phyloP scores from a whole-genome alignment of 2,797 vertebrate genomes.

The Gephyroberyx darwinii region DNA sequence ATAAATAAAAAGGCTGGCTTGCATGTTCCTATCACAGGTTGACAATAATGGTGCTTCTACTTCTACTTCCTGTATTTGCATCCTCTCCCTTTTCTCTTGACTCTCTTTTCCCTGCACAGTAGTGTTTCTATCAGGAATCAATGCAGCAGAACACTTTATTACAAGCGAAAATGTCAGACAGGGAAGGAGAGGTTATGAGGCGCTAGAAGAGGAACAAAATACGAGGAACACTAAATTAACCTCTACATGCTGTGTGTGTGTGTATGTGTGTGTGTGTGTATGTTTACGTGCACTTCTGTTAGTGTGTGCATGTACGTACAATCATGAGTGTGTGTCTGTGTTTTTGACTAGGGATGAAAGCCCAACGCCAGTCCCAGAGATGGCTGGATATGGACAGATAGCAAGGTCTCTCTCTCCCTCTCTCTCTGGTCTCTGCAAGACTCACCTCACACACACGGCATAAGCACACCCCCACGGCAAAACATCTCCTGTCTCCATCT shows the following conservation, averaged over 20 bases:
- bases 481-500: not conserved
- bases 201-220: slow-evolving; percentile 30
- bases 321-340: not conserved
- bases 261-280: not conserved
- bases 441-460: slow-evolving; percentile 22
- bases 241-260: not conserved
- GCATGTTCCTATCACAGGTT: slow-evolving; percentile 6
- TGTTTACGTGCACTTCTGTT: not conserved
- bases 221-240: slow-evolving; percentile 19
- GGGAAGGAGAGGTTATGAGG: slow-evolving; percentile 35
- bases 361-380: not conserved
- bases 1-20: slow-evolving; percentile 11
- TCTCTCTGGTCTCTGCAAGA: slow-evolving; percentile 9
- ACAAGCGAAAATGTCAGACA: slow-evolving; percentile 50
- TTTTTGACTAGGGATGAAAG: slow-evolving; percentile 21
- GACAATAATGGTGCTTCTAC: slow-evolving; percentile 12
- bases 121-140: slow-evolving; percentile 45
- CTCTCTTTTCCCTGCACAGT: slow-evolving; percentile 17
- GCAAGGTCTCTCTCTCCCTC: not conserved
- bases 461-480: slow-evolving; percentile 1
- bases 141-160: slow-evolving; percentile 49
- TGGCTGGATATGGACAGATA: not conserved
- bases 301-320: not conserved
- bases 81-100: not conserved
- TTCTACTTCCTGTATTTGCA: not conserved